Evolutionary conservation across 2,888 invertebrate genomes (phyloP).

Genomic region (Synanthedon vespiformis): DNA sequence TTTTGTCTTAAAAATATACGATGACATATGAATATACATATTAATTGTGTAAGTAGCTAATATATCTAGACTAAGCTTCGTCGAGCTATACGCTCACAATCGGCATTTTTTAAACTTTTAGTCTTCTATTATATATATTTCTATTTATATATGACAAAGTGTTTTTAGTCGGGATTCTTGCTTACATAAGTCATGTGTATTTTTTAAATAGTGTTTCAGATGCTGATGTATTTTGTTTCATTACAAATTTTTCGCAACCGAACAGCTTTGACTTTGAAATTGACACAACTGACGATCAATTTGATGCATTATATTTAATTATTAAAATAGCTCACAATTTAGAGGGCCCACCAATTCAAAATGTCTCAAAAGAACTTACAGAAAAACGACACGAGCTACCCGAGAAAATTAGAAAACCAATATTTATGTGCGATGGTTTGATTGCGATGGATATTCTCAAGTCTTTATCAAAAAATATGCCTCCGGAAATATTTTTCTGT

Average conservation of each 20-base stretch:
- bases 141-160: no score
- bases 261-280: constrained; percentile 29
- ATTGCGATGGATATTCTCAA: constrained; percentile 38
- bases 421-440: constrained; percentile 49
- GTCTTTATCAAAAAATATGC: constrained; percentile 31
- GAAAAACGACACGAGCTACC: constrained; percentile 7
- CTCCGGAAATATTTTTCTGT: constrained; percentile 38
- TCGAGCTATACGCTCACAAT: no score
- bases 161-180: no score
- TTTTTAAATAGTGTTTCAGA: constrained; percentile 31
- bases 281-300: constrained; percentile 24
- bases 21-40: no score
- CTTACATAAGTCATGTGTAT: no score
- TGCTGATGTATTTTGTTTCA: constrained; percentile 48
- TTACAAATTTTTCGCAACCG: constrained; percentile 43
- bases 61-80: no score
- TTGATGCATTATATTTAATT: constrained; percentile 40
- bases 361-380: neutral
- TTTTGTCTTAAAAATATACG: no score
- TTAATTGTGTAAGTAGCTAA: no score
- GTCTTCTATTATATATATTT: no score
- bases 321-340: constrained; percentile 44
- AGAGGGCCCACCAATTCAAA: constrained; percentile 5
- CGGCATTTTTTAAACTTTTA: no score
- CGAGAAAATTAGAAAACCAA: constrained; percentile 21